Percentiles rank a stretch among this genome's conserved stretches.
Evolutionary conservation across 2,113 vertebrate species (phyloP).

Genomic region (Aphelocoma coerulescens): DNA sequence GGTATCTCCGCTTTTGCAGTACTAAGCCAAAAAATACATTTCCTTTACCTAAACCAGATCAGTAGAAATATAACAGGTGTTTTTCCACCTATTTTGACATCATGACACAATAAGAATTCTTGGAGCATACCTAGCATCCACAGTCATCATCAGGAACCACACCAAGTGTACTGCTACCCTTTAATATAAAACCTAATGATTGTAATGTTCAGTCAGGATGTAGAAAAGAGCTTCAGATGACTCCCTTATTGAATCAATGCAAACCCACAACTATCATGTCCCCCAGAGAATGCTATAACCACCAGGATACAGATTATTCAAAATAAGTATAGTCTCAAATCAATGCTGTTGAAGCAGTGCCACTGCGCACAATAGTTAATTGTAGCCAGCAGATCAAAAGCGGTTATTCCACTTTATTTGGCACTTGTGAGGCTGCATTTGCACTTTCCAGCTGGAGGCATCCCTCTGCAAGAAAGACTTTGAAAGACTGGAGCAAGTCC

Average conservation of each 20-base stretch:
- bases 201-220: background rate
- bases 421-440: background rate
- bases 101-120: background rate
- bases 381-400: background rate
- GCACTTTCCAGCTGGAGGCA: background rate
- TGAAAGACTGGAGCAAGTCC: background rate
- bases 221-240: background rate
- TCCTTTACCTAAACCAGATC: background rate
- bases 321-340: background rate
- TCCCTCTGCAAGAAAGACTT: background rate
- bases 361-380: background rate
- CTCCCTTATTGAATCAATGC: background rate
- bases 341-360: background rate
- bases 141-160: background rate
- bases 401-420: background rate
- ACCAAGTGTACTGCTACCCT: background rate
- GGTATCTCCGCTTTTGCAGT: accelerated
- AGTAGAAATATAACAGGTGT: background rate
- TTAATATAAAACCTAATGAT: background rate
- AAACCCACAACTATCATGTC: background rate
- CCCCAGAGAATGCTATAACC: background rate
- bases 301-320: background rate
- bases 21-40: background rate
- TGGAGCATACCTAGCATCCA: background rate
- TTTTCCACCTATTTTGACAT: background rate